Base-by-base conservation (phyloP, 2,888 invertebrate species). In the Scaptomyza parva region DNA sequence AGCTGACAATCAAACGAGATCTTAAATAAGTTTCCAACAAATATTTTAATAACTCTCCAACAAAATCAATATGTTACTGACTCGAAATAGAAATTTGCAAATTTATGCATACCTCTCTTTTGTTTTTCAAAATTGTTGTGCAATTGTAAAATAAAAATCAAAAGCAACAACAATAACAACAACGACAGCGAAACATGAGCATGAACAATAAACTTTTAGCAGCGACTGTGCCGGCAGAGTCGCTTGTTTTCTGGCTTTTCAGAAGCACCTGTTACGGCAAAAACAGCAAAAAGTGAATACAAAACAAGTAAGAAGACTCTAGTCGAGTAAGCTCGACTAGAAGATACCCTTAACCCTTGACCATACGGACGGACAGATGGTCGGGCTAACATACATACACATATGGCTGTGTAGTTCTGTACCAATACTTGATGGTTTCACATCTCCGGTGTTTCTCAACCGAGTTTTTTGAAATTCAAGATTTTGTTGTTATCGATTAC, bases 161-260 rank as follows among this genome's bases (percentile, higher is more conserved):
- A 45, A 30, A 39, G 26, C 26, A 44, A 17, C 26, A 28, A 28
- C 12, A 48, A 9, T 24, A 39, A 22, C 26, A 44, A 17, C 26
- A 28, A 28, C 12, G 33, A 9, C 26, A 57, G 26, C 53, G 57
- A 33, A 55, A 50, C 54, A 62, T 41, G 59, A 72, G 75, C 77
- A 37, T 61, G 75, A 71, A 77, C 81, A 79, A 69, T 70, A 68
- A 83, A 82, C 79, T 83, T 83, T 78, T 64, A 30, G 45, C 54
- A 78, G 74, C 58, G 65, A 76, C 67, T 80, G 77, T 68, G 61
- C 33, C 17, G 17, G 37, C 30, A 43, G 24, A 45, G 39, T 24
- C 22, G 43, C 55, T 72, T 73, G 70, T 75, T 71, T 55, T 72
- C 58, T 62, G 51, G 53, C 48, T 76, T 62, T 44, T 35, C 62